Percentiles rank a stretch among this genome's conserved stretches.
These are phyloP conservation scores for Uloborus plumipes DNA, from an alignment of 2,888 invertebrate species.

Conservation along the genomic window DNA sequence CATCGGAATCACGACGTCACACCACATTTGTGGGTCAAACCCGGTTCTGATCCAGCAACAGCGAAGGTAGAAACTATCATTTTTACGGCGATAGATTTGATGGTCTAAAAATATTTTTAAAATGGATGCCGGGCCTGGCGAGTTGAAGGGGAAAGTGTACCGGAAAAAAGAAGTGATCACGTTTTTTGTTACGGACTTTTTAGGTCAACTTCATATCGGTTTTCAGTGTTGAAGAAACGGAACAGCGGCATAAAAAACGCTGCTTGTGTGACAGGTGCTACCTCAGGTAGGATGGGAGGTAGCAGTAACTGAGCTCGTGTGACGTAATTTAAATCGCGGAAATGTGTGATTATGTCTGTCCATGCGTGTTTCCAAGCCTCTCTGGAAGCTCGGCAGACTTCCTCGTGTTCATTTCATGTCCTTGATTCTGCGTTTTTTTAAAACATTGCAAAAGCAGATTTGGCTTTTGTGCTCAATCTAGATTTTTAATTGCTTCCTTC, in stretches of 20 bases:
- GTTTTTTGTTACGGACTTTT: slow-evolving; percentile 17
- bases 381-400: slow-evolving; percentile 44
- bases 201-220: slow-evolving; percentile 32
- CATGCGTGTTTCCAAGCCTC: slow-evolving; percentile 26
- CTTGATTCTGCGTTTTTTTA: slow-evolving; percentile 46
- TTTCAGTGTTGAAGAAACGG: slow-evolving; percentile 21
- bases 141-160: slow-evolving; percentile 19
- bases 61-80: slow-evolving; percentile 1
- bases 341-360: slow-evolving; percentile 29
- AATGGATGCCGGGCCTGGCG: slow-evolving; percentile 18
- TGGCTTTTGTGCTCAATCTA: no score
- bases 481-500: no score
- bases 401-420: slow-evolving; percentile 35
- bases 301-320: slow-evolving; percentile 28
- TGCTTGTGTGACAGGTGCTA: slow-evolving; percentile 15
- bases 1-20: slow-evolving; percentile 36
- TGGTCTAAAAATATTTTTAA: slow-evolving; percentile 39
- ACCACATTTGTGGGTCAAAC: slow-evolving; percentile 33
- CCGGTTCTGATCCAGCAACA: slow-evolving; percentile 15
- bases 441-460: no score
- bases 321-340: slow-evolving; percentile 46
- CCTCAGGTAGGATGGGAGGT: slow-evolving; percentile 14
- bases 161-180: slow-evolving; percentile 18
- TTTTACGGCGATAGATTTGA: slow-evolving; percentile 10
- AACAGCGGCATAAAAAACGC: slow-evolving; percentile 14